These are phyloP conservation scores for Galbula dea DNA, from an alignment of 2,113 vertebrate species.

Conservation along the genomic window DNA sequence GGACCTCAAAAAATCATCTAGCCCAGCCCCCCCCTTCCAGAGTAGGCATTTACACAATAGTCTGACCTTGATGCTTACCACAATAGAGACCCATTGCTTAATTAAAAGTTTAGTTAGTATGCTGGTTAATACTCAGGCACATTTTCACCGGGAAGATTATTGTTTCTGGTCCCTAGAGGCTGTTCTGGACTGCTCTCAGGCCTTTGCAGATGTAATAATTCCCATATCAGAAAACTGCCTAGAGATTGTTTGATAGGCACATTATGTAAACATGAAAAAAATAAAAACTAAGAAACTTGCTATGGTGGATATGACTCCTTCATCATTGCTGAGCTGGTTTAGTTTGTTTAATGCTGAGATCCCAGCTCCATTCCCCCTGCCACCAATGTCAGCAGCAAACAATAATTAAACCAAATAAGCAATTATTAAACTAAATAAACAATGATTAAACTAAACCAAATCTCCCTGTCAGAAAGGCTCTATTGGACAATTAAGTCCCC, in stretches of 20 bases:
- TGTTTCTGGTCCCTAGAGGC: constrained; percentile 26
- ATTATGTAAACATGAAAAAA: background rate
- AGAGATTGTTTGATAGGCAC: background rate
- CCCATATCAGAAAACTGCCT: background rate
- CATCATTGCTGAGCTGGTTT: background rate
- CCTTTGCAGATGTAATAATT: constrained; percentile 36
- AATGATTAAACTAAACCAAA: background rate
- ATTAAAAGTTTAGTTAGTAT: constrained; percentile 32
- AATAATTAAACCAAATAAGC: background rate
- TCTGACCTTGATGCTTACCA: background rate
- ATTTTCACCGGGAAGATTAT: constrained; percentile 27
- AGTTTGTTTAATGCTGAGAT: background rate
- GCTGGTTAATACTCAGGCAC: constrained; percentile 10
- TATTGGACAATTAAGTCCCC: background rate
- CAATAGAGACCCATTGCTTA: background rate
- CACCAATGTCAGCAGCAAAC: background rate
- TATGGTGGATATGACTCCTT: background rate
- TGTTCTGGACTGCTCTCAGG: constrained; percentile 17
- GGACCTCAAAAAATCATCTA: too few relatives aligned
- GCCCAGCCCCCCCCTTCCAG: too few relatives aligned
- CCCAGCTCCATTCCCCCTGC: background rate
- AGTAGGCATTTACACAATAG: background rate
- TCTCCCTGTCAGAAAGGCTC: background rate
- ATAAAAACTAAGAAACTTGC: background rate
- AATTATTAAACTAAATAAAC: background rate